These are phyloP conservation scores for Vulpes ferrilata DNA, from an alignment of 2,113 vertebrate genomes.

Conservation along the genomic window DNA sequence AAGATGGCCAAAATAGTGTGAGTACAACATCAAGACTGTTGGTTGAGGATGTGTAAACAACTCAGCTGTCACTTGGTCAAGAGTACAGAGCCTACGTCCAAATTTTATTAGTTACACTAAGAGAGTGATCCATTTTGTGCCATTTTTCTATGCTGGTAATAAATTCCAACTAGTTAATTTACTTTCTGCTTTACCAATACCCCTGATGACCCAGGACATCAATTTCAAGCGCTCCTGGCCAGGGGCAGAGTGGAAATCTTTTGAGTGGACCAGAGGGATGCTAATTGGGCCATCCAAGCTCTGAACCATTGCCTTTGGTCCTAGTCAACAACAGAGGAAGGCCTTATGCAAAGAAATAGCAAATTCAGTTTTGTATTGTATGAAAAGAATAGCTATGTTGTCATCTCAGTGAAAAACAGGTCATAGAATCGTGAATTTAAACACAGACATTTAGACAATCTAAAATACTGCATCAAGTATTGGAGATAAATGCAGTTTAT, in stretches of 20 bases:
- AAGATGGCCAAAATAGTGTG: not conserved
- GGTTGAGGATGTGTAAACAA: not conserved
- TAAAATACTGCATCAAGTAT: not conserved
- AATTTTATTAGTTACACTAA: not conserved
- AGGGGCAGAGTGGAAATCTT: not conserved
- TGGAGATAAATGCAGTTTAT: not conserved
- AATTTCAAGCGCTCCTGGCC: not conserved
- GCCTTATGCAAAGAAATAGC: not conserved
- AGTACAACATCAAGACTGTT: accelerated
- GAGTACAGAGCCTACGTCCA: not conserved
- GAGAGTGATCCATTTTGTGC: not conserved
- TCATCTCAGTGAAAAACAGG: not conserved
- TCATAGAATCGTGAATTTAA: not conserved
- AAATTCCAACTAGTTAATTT: constrained; percentile 31
- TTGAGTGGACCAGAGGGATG: not conserved
- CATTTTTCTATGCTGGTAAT: not conserved
- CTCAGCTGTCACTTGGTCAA: not conserved
- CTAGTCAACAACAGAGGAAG: not conserved
- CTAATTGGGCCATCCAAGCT: not conserved
- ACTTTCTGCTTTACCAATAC: not conserved
- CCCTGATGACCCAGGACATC: not conserved
- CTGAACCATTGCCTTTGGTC: not conserved
- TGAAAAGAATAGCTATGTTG: not conserved
- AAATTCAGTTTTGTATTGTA: not conserved
- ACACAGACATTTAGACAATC: not conserved